These are phyloP conservation scores for Hydroisotoma schaefferi DNA, from an alignment of 2,888 invertebrate species.

Conservation along the genomic window DNA sequence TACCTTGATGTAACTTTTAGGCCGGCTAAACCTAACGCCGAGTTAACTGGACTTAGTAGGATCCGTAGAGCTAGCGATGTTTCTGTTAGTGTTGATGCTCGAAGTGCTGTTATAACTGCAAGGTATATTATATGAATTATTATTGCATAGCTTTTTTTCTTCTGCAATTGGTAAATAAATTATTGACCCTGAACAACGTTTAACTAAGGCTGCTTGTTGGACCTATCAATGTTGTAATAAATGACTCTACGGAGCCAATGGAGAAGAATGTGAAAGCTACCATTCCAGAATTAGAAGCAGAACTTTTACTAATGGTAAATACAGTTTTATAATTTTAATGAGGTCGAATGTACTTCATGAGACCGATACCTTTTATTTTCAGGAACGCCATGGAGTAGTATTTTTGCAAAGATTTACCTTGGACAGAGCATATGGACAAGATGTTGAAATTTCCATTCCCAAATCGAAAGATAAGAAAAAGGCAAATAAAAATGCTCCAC, in stretches of 20 bases:
- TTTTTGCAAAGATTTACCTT: constrained; percentile 48
- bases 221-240: constrained; percentile 44
- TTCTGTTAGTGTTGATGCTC: constrained; percentile 46
- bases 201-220: constrained; percentile 47
- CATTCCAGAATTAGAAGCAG: constrained; percentile 48
- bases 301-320: constrained; percentile 47
- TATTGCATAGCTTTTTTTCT: too few species aligned
- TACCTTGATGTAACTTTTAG: constrained; percentile 21
- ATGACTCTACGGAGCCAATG: constrained; percentile 47
- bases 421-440: constrained; percentile 48
- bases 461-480: constrained; percentile 43
- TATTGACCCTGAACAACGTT: too few species aligned
- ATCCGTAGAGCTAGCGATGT: constrained; percentile 46
- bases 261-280: constrained; percentile 47
- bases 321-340: neutral
- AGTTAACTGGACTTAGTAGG: constrained; percentile 43
- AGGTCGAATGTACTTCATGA: neutral
- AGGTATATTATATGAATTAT: constrained; percentile 27
- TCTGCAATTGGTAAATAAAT: neutral
- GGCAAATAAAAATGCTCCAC: constrained; percentile 21
- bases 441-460: constrained; percentile 49
- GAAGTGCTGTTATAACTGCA: constrained; percentile 47
- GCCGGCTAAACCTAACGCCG: constrained; percentile 47
- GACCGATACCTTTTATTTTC: constrained; percentile 10
- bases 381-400: constrained; percentile 48